A percentile compares a stretch with the other conserved stretches of the same genome.
These are phyloP conservation scores for Sphaeramia orbicularis DNA, from an alignment of 2,797 vertebrate genomes.

Conservation along the genomic window DNA sequence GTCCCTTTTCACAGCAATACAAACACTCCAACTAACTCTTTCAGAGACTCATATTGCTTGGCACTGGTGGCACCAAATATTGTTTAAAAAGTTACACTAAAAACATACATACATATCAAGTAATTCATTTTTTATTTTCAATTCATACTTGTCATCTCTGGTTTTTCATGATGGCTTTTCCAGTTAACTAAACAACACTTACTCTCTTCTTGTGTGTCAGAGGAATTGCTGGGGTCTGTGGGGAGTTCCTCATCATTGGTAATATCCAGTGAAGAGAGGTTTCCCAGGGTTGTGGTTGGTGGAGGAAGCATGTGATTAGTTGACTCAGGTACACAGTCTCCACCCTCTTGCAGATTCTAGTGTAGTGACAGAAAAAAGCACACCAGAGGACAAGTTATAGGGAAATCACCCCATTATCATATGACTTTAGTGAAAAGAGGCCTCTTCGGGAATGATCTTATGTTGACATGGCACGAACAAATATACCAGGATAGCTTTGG, in stretches of 20 bases:
- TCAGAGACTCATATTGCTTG: too few relatives aligned
- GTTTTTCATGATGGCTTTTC: too few relatives aligned
- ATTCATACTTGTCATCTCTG: too few relatives aligned
- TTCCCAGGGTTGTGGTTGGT: conserved; percentile 78
- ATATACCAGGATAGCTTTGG: conserved; percentile 30
- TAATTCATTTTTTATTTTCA: too few relatives aligned
- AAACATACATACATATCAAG: too few relatives aligned
- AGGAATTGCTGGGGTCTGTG: conserved; percentile 93
- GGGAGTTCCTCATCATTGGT: conserved; percentile 90
- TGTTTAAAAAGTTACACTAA: too few relatives aligned
- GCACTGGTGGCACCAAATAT: too few relatives aligned
- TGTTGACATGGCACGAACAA: conserved; percentile 29
- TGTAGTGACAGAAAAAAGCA: conserved; percentile 22
- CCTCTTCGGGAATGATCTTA: conserved; percentile 35
- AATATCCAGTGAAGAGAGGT: conserved; percentile 88
- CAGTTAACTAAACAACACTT: conserved; percentile 55
- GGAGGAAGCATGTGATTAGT: conserved; percentile 85
- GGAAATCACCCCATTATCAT: conserved; percentile 66
- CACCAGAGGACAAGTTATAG: conserved; percentile 21
- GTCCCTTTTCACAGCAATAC: too few relatives aligned
- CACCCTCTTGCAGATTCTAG: conserved; percentile 86
- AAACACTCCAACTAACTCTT: too few relatives aligned
- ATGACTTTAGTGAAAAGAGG: conserved; percentile 56
- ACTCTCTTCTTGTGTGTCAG: conserved; percentile 93
- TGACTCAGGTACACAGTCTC: conserved; percentile 83